Conservation (phyloP, 2,888 invertebrate species). For the Blera fallax region DNA sequence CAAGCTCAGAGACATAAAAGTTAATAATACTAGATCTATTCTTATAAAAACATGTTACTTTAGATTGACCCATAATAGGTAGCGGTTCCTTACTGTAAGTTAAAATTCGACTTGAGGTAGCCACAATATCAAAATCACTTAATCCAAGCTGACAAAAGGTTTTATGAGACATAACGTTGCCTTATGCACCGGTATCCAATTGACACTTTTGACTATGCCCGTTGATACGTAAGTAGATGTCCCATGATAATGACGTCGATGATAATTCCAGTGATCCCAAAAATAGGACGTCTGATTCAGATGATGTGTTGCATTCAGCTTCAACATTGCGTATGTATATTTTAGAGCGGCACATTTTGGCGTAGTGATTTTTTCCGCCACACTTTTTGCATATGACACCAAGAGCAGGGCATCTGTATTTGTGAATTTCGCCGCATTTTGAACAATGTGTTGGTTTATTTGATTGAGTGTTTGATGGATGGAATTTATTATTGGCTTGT, state of each 20-base stretch:
- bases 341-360: no score
- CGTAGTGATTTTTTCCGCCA: no score
- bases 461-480: no score
- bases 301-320: no score
- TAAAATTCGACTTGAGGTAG: not conserved
- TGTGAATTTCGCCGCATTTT: no score
- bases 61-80: not conserved
- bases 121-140: not conserved
- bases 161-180: slow-evolving; percentile 14
- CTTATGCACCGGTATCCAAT: slow-evolving; percentile 42
- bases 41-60: not conserved
- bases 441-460: no score
- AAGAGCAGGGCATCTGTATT: no score
- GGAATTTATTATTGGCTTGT: no score
- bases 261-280: no score
- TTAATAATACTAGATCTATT: not conserved
- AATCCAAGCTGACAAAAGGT: not conserved
- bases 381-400: no score
- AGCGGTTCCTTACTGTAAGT: slow-evolving; percentile 1
- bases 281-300: no score
- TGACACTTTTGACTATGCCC: slow-evolving; percentile 3
- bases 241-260: slow-evolving; percentile 4
- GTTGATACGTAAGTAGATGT: not conserved
- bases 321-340: no score
- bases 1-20: slow-evolving; percentile 8